Conservation (phyloP, 2,888 invertebrate species). For the Lottia gigantea region DNA sequence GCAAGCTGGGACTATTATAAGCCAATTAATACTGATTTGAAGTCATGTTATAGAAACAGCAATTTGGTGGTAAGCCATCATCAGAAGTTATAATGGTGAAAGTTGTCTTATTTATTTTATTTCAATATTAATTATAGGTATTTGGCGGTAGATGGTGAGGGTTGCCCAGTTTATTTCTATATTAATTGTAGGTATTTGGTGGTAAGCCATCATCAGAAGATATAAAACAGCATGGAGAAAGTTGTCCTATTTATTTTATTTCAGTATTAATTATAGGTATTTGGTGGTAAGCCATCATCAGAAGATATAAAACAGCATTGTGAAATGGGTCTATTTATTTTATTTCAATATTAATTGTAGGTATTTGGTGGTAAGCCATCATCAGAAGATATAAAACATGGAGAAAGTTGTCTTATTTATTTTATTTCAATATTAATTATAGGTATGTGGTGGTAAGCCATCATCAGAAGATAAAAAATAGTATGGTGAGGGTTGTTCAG, state of each 20-base stretch:
- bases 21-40: no score
- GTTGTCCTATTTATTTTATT: conserved; percentile 81
- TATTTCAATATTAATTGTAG: conserved; percentile 70
- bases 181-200: conserved; percentile 79
- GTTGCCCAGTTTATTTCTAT: no score
- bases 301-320: conserved; percentile 77
- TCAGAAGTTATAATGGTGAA: conserved; percentile 84
- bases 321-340: no score
- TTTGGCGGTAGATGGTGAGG: conserved; percentile 70
- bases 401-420: conserved; percentile 86
- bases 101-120: conserved; percentile 81
- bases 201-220: conserved; percentile 84
- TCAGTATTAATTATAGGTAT: conserved; percentile 73
- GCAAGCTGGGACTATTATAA: no score
- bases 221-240: conserved; percentile 80
- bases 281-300: conserved; percentile 83
- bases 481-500: no score
- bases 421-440: conserved; percentile 29
- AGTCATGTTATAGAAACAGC: no score
- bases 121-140: conserved; percentile 72
- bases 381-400: conserved; percentile 82
- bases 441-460: conserved; percentile 80
- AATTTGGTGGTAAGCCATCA: conserved; percentile 83
- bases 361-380: conserved; percentile 85
- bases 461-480: conserved; percentile 76